A percentile compares a stretch with the other conserved stretches of the same genome.
These are phyloP conservation scores for Pempheris klunzingeri DNA, from an alignment of 2,797 vertebrate genomes.

Conservation along the genomic window DNA sequence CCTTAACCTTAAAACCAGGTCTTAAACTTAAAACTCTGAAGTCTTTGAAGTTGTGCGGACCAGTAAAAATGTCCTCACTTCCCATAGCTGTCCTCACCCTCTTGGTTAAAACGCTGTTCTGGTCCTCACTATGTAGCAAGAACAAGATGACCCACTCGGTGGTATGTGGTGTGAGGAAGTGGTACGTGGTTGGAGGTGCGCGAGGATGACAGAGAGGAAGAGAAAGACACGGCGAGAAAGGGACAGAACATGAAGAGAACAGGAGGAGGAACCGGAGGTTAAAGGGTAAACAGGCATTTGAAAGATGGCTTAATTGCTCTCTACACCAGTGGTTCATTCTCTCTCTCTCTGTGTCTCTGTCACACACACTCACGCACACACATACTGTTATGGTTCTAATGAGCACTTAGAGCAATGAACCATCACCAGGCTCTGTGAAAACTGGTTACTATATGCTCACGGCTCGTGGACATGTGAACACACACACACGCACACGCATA, in stretches of 20 bases:
- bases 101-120: too few relatives aligned
- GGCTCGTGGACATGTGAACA: not conserved
- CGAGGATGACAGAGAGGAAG: not conserved
- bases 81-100: too few relatives aligned
- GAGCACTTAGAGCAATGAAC: conserved; percentile 42
- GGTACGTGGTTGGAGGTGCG: not conserved
- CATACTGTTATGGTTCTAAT: conserved; percentile 32
- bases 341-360: not conserved
- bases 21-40: too few relatives aligned
- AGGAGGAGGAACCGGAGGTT: conserved; percentile 15
- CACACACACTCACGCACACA: not conserved
- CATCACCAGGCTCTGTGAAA: conserved; percentile 23
- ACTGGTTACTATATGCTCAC: conserved; percentile 18
- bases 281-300: conserved; percentile 38
- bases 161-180: too few relatives aligned
- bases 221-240: not conserved
- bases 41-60: too few relatives aligned
- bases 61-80: too few relatives aligned
- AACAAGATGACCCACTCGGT: too few relatives aligned
- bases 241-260: not conserved
- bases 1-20: too few relatives aligned
- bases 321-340: not conserved
- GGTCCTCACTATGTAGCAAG: too few relatives aligned
- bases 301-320: conserved; percentile 47
- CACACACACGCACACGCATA: not conserved